Evolutionary conservation across 92 coral and sea anemone genomes (phyloP).

Genomic region (Meandrina meandrites): DNA sequence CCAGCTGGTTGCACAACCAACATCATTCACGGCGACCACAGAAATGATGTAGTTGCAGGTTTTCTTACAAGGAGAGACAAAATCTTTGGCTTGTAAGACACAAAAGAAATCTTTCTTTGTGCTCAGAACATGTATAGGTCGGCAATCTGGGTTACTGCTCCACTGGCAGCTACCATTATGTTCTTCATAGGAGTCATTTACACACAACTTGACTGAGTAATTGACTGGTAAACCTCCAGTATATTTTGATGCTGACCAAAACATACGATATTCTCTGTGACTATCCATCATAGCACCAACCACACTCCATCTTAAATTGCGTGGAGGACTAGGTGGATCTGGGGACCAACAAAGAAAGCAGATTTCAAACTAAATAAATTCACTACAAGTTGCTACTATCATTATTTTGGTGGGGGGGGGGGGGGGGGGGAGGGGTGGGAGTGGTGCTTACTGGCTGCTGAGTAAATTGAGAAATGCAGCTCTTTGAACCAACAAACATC

Average conservation of each 20-base stretch:
- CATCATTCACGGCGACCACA: constrained; percentile 21
- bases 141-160: not conserved
- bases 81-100: not conserved
- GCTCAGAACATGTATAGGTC: not conserved
- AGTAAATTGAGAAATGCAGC: too few relatives aligned
- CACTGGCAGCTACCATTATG: not conserved
- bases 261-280: not conserved
- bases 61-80: too few relatives aligned
- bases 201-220: constrained; percentile 15
- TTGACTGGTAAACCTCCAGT: constrained; percentile 26
- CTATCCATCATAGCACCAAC: not conserved
- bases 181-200: not conserved
- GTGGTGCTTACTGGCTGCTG: too few relatives aligned
- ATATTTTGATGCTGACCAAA: constrained; percentile 20
- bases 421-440: too few relatives aligned
- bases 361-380: not conserved
- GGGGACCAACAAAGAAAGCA: not conserved
- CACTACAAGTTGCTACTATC: not conserved
- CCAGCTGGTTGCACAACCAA: not conserved
- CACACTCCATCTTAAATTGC: constrained; percentile 18
- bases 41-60: not conserved
- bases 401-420: too few relatives aligned
- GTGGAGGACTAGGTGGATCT: constrained; percentile 40
- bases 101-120: not conserved
- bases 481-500: too few relatives aligned